phyloP scores from a whole-genome alignment of 2,797 vertebrate species.

The Anableps anableps region DNA sequence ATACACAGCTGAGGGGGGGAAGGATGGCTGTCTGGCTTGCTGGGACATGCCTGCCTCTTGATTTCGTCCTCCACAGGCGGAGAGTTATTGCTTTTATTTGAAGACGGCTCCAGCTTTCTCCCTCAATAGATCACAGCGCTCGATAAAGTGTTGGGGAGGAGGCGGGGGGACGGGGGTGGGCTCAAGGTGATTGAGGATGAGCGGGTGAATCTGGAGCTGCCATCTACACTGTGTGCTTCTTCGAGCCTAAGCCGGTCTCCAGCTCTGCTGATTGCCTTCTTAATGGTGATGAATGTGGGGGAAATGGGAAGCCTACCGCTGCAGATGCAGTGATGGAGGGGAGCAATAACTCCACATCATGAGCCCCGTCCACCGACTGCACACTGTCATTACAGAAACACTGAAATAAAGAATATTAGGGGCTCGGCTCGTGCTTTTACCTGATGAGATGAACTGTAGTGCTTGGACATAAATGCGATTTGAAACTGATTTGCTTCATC shows the following conservation, averaged over 20 bases:
- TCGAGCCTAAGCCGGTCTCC: conserved; percentile 28
- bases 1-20: conserved; percentile 9
- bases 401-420: conserved; percentile 11
- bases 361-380: conserved; percentile 11
- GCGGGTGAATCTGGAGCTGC: conserved; percentile 50
- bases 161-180: conserved; percentile 30
- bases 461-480: neutral
- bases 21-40: conserved; percentile 35
- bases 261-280: conserved; percentile 46
- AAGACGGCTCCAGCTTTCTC: conserved; percentile 58
- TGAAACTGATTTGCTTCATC: conserved; percentile 9
- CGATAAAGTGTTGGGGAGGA: conserved; percentile 65
- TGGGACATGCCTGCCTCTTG: conserved; percentile 35
- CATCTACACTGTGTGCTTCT: conserved; percentile 27
- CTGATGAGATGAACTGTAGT: neutral
- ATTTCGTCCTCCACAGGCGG: conserved; percentile 47
- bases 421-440: conserved; percentile 3
- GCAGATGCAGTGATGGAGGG: conserved; percentile 48
- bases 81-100: conserved; percentile 81
- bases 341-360: conserved; percentile 56
- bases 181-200: conserved; percentile 30
- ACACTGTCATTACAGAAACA: conserved; percentile 24
- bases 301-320: conserved; percentile 38
- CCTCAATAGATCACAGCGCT: conserved; percentile 78
- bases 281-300: conserved; percentile 63